Conservation (phyloP, 2,888 invertebrate genomes). For the Brenthis daphne region DNA sequence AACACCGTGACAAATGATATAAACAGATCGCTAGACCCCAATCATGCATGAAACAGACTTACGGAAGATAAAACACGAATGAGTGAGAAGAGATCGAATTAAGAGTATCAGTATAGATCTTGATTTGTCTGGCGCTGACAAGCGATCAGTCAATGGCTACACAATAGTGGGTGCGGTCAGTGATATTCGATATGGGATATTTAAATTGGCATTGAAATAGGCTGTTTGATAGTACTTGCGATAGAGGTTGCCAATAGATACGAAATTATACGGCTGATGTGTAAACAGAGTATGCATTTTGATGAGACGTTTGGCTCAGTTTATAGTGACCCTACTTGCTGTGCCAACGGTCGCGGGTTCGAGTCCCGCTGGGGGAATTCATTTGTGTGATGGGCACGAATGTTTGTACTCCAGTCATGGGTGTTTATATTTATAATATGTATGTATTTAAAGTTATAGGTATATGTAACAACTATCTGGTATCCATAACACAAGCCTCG, state of each 20-base stretch:
- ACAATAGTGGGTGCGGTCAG: slow-evolving; percentile 69
- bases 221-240: slow-evolving; percentile 27
- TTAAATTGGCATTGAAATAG: slow-evolving; percentile 63
- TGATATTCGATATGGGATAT: slow-evolving; percentile 60
- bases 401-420: no score
- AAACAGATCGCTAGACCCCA: slow-evolving; percentile 50
- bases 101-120: slow-evolving; percentile 75
- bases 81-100: slow-evolving; percentile 59
- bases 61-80: slow-evolving; percentile 28
- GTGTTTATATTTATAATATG: no score
- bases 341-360: no score
- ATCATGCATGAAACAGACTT: slow-evolving; percentile 7
- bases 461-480: no score
- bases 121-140: slow-evolving; percentile 76
- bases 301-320: no score
- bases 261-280: slow-evolving; percentile 8
- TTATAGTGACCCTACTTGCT: no score
- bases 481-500: no score
- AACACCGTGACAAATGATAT: slow-evolving; percentile 70
- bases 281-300: slow-evolving; percentile 1
- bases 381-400: no score
- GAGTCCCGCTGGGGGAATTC: no score
- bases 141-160: slow-evolving; percentile 64
- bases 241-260: slow-evolving; percentile 16
- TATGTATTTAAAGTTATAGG: no score